Base-by-base conservation (phyloP, 1,140 invertebrate species). In the Olivierus martensii region DNA sequence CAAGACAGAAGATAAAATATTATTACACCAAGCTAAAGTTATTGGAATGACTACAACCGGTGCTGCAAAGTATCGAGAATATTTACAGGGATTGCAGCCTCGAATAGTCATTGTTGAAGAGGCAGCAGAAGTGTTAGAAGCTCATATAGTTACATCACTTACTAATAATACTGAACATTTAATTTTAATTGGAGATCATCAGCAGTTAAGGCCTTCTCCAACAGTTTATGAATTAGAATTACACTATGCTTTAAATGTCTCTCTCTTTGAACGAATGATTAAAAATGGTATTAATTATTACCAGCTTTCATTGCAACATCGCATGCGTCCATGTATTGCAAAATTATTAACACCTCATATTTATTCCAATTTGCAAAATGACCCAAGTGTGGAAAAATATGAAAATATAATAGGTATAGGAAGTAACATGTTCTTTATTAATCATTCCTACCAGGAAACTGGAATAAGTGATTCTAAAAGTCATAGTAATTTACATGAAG, bases 81-180 rank as follows among this genome's bases (percentile, higher is more conserved):
- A 81, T 5, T 62, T 88, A 17, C 65, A 76, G 46, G 62, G 71
- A 15, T 59, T 87, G 18, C 66, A 73, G 46, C 75, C 80, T 38
- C 72, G 76, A 55, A 80, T 87, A 53, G 61, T 74, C 0, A 76
- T 89, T 36, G 79, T 89, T n/a, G 86, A 90, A 69, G 86, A 90
- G 72, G 86, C 87, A 0, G 86, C 84, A 1, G 85, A 90, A 73
- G 81, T 87, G 7, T 67, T 87, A 21, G 86, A 90, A 62, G 68
- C 79, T 12, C 84, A 87, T 61, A 79, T 86, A 36, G 60, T 87
- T 1, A 75, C 80, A 12, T 77, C 82, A 28, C 67, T 92, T 9
- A 81, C 80, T 15, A 64, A 72, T 34, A 59, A 73, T 41, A 84
- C 83, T 55, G 59, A 89, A 66, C 88, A 91, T 65, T 70, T 89